These are phyloP conservation scores for Muntiacus muntjak DNA, from an alignment of 2,113 vertebrate genomes.

Conservation along the genomic window DNA sequence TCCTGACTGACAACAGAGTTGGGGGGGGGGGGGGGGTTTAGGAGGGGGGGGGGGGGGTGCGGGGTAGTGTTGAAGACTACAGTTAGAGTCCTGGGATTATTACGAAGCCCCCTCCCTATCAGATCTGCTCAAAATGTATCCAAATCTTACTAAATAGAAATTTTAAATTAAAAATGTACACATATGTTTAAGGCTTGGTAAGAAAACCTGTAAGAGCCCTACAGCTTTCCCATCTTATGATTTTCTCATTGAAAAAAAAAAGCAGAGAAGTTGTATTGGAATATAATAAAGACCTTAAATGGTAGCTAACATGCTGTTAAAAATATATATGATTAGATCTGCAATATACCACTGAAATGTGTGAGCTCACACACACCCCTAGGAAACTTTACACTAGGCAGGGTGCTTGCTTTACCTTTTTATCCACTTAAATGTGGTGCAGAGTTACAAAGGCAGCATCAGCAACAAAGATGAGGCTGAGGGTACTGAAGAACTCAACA, in stretches of 20 bases:
- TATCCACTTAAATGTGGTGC: neutral
- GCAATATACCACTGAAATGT: neutral
- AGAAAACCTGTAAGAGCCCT: neutral
- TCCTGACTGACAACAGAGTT: neutral
- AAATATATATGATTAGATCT: neutral
- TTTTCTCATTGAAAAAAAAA: neutral
- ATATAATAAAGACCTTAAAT: neutral
- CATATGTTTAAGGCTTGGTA: neutral
- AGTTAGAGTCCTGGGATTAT: neutral
- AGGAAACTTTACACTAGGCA: neutral
- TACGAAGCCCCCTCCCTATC: neutral
- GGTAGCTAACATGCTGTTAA: neutral
- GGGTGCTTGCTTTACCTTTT: neutral
- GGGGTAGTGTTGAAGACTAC: neutral
- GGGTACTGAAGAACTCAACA: neutral
- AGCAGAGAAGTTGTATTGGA: neutral
- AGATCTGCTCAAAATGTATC: neutral
- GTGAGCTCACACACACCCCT: neutral
- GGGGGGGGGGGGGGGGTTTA: too few relatives aligned
- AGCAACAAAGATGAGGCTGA: neutral
- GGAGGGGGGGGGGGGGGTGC: rapidly evolving
- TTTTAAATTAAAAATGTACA: neutral
- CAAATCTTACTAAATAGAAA: neutral
- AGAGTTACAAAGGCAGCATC: neutral
- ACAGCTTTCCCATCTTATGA: neutral